Percentiles rank a stretch among this genome's conserved stretches.
Evolutionary conservation across 2,888 invertebrate species (phyloP).

Genomic region (Microplitis manilae): DNA sequence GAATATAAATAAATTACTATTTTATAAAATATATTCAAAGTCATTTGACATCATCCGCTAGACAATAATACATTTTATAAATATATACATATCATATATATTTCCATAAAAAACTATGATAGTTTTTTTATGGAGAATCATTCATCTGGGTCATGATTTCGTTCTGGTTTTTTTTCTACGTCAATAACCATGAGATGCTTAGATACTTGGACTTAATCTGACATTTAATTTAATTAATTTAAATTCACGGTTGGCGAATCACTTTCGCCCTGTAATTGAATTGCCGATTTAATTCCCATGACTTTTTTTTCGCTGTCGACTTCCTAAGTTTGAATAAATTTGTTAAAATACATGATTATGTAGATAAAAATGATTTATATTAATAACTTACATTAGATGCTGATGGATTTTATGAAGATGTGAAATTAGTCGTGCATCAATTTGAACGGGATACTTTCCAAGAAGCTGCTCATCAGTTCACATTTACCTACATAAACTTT

Average conservation of each 20-base stretch:
- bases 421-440: not conserved
- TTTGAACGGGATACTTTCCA: slow-evolving; percentile 22
- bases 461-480: slow-evolving; percentile 18
- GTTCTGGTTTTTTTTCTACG: not conserved
- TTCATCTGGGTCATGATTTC: not conserved
- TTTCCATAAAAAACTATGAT: not conserved
- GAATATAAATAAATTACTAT: not conserved
- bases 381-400: not conserved
- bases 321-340: not conserved
- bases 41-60: not conserved
- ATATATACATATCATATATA: not conserved
- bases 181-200: not conserved
- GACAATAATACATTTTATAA: not conserved
- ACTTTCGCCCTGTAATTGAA: slow-evolving; percentile 42
- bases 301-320: not conserved
- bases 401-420: not conserved
- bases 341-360: not conserved
- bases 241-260: slow-evolving; percentile 33
- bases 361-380: not conserved
- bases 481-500: slow-evolving; percentile 1
- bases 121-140: not conserved
- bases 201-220: not conserved
- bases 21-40: not conserved
- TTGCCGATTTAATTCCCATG: slow-evolving; percentile 13
- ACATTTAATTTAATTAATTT: slow-evolving; percentile 18